phyloP scores from a whole-genome alignment of 2,888 invertebrate species.

The Tiphia femorata region DNA sequence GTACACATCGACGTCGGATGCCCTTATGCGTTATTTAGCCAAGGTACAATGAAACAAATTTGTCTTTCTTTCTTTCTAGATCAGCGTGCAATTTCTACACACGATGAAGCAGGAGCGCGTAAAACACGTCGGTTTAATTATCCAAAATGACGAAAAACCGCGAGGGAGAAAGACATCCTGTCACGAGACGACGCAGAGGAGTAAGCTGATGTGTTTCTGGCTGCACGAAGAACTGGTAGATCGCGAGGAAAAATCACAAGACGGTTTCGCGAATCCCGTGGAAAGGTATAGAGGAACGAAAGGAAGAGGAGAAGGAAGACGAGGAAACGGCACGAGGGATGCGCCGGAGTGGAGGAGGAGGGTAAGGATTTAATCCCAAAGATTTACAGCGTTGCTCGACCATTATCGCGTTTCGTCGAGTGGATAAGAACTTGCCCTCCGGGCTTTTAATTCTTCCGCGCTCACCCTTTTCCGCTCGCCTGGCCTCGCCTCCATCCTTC shows the following conservation, averaged over 20 bases:
- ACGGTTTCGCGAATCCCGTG: background rate
- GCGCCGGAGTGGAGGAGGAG: background rate
- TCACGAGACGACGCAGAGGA: no score
- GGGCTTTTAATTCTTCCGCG: conserved; percentile 49
- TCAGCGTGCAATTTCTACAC: no score
- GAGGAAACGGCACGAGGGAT: background rate
- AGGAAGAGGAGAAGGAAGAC: background rate
- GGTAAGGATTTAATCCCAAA: conserved; percentile 46
- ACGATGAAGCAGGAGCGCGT: no score
- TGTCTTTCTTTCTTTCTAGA: no score
- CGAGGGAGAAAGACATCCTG: no score
- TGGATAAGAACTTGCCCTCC: conserved; percentile 47
- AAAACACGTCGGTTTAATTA: no score
- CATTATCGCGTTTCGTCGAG: conserved; percentile 51
- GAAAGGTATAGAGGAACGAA: background rate
- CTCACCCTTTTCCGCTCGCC: conserved; percentile 13
- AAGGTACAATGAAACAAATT: no score
- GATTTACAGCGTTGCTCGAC: conserved; percentile 49
- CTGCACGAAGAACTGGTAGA: conserved; percentile 11
- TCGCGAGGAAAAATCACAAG: no score
- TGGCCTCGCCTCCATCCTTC: conserved; percentile 6
- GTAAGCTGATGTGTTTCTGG: no score
- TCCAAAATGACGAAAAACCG: no score
- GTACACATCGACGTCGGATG: no score
- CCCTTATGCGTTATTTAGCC: no score